A percentile compares a stretch with the other conserved stretches of the same genome.
Conservation (phyloP, 2,797 vertebrate genomes). For the Tamandua tetradactyla region DNA sequence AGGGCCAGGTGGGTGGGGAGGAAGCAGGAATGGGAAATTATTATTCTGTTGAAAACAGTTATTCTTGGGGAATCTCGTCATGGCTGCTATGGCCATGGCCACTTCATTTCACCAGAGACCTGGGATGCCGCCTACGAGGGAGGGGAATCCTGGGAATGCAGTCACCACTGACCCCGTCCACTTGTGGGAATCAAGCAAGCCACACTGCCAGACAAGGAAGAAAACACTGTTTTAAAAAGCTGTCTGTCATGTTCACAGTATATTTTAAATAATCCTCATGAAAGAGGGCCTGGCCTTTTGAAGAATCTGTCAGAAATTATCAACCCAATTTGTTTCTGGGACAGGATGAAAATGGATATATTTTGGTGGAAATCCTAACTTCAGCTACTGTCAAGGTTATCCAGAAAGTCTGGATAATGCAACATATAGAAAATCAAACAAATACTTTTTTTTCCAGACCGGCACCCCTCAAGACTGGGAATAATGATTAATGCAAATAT, state of each 20-base stretch:
- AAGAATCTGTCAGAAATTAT: conserved; percentile 12
- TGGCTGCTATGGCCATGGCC: background rate
- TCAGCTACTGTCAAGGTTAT: background rate
- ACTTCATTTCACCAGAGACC: background rate
- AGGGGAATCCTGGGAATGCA: background rate
- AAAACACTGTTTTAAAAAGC: background rate
- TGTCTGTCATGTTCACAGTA: background rate
- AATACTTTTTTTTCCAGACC: conserved; percentile 15
- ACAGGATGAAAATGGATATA: background rate
- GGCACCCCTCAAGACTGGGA: background rate
- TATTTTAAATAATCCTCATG: background rate
- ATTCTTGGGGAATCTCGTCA: background rate
- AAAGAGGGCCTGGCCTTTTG: background rate
- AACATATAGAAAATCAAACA: background rate
- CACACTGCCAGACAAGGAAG: background rate
- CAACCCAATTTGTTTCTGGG: background rate
- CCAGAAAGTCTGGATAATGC: background rate
- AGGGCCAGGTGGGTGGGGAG: conserved; percentile 42
- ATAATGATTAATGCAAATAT: background rate
- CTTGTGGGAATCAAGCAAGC: background rate
- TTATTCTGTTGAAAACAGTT: background rate
- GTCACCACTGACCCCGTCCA: background rate
- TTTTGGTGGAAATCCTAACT: conserved; percentile 12
- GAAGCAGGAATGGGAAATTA: conserved; percentile 47
- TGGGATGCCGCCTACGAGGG: background rate